Evolutionary conservation across 2,113 vertebrate species (phyloP), one percentile per base, ranked within the genome.

Genomic region (Tautogolabrus adspersus): DNA sequence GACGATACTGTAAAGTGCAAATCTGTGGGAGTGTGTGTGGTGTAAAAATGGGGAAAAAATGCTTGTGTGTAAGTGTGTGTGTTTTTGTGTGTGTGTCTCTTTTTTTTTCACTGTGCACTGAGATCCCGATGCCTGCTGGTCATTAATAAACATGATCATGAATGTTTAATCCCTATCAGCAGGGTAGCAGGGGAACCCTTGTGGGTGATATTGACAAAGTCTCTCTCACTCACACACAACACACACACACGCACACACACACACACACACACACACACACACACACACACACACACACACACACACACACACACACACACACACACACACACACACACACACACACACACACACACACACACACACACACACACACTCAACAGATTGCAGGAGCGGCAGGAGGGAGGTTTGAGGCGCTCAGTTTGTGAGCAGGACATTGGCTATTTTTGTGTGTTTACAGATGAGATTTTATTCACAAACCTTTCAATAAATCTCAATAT

Each of bases 71-170:
- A 54, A 42, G 30, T 34, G 30, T 34, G 30, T 34, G 30, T 34
- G 30, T 34, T 4, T 34, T 4, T 34, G 30, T 34, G 30, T 34
- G 30, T 6, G 30, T 34, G 30, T 34, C 30, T 34, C n/a, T n/a
- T n/a, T n/a, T n/a, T n/a, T n/a, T n/a, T n/a, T n/a, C n/a, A n/a
- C n/a, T n/a, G 51, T 54, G 79, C 54, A 52, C 22, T 70, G 82
- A 77, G 81, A 87, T 66, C 74, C 84, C 18, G 73, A 82, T 83
- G 91, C 88, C 92, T 88, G 81, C 87, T 78, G 88, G 83, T 88
- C 92, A 93, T 93, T 93, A 93, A 94, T 93, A 94, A 93, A 92
- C 92, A 93, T 93, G 84, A 90, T 93, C 92, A 92, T 94, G 89
- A 94, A 94, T 93, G 84, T 93, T 94, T 94, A 90, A 94, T 92